A percentile compares a stretch with the other conserved stretches of the same genome.
These are phyloP conservation scores for Unio delphinus DNA, from an alignment of 2,888 invertebrate species.

Conservation along the genomic window DNA sequence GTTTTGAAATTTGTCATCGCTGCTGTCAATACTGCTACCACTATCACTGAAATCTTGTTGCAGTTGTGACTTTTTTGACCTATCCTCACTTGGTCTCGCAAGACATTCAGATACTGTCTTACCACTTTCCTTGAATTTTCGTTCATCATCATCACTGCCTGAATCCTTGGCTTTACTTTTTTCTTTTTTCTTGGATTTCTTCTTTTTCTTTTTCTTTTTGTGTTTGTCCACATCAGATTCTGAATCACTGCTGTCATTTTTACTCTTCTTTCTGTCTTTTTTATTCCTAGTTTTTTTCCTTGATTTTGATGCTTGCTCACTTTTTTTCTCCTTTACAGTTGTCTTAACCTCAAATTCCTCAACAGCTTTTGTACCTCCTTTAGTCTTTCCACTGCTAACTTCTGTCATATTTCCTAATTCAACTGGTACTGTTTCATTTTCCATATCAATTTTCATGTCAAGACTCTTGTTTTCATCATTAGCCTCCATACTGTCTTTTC, in stretches of 20 bases:
- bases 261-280: background rate
- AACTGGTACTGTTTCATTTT: constrained; percentile 1
- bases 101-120: too few species aligned
- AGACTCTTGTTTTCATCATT: background rate
- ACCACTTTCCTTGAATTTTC: background rate
- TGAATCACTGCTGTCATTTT: background rate
- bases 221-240: background rate
- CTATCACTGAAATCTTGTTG: too few species aligned
- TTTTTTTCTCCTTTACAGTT: background rate
- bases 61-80: too few species aligned
- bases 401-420: constrained; percentile 5
- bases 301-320: background rate
- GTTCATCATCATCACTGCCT: background rate
- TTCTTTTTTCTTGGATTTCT: background rate
- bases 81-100: too few species aligned
- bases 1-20: too few species aligned
- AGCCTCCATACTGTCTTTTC: background rate
- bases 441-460: too few species aligned
- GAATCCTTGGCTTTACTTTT: background rate
- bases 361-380: background rate
- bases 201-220: constrained; percentile 3
- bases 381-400: background rate
- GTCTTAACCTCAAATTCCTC: background rate
- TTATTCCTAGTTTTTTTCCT: background rate
- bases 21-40: too few species aligned